These are phyloP conservation scores for Thalassoma bifasciatum DNA, from an alignment of 2,113 vertebrate species.

Conservation along the genomic window DNA sequence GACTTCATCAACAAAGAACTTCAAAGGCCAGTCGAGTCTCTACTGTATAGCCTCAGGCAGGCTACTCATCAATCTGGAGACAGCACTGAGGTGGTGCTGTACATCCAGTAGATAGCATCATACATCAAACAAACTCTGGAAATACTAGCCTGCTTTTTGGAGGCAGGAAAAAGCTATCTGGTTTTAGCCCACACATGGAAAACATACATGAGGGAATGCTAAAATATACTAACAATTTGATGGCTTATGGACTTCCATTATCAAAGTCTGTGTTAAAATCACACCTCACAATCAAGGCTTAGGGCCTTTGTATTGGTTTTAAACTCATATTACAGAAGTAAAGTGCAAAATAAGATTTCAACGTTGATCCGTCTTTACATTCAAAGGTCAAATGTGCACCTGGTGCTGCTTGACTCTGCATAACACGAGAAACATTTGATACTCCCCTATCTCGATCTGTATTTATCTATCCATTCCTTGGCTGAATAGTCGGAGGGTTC, in stretches of 20 bases:
- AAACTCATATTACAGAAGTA: conserved; percentile 9
- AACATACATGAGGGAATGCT: conserved; percentile 48
- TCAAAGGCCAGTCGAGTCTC: conserved; percentile 61
- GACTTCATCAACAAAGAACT: conserved; percentile 59
- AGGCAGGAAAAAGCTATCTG: conserved; percentile 41
- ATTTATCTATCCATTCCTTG: conserved; percentile 34
- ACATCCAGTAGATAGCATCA: conserved; percentile 74
- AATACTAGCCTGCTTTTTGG: conserved; percentile 46
- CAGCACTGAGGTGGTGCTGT: conserved; percentile 65
- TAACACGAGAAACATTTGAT: conserved; percentile 37
- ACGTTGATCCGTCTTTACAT: conserved; percentile 26
- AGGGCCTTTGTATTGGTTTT: conserved; percentile 9
- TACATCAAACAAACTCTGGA: conserved; percentile 73
- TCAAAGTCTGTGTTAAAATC: conserved; percentile 22
- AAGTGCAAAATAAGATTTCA: conserved; percentile 1
- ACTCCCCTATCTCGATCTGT: conserved; percentile 6
- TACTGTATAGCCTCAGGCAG: conserved; percentile 58
- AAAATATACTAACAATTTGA: conserved; percentile 32
- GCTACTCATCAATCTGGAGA: conserved; percentile 68
- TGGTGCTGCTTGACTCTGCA: conserved; percentile 9
- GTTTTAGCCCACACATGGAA: conserved; percentile 56
- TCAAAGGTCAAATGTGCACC: conserved; percentile 38
- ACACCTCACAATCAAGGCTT: conserved; percentile 7
- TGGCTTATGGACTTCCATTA: background rate
- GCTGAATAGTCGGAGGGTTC: conserved; percentile 27